Conservation (phyloP, 2,113 vertebrate genomes). For the Morone chrysops region DNA sequence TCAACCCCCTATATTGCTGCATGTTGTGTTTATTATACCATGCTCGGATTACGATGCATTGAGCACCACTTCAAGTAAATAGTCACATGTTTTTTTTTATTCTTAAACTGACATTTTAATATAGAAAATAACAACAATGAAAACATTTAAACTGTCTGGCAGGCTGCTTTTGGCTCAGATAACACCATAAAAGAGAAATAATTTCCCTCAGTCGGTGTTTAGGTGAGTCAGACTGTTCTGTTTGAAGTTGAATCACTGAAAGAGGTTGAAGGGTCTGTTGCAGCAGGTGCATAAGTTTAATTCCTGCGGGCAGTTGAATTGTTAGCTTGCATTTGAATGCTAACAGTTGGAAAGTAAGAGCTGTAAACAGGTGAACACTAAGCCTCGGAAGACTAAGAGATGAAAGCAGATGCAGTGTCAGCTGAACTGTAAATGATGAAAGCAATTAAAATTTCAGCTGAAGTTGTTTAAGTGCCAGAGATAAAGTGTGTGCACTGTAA, state of each 20-base stretch:
- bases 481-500: neutral
- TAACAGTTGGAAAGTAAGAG: neutral
- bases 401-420: neutral
- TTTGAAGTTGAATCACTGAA: neutral
- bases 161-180: neutral
- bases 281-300: too few relatives aligned
- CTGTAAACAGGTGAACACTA: neutral
- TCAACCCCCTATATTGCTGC: neutral
- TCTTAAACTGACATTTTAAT: neutral
- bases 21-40: neutral
- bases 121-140: neutral
- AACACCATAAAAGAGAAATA: neutral
- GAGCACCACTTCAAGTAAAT: neutral
- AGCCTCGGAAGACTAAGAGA: neutral
- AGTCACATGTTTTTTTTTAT: too few relatives aligned
- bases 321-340: neutral
- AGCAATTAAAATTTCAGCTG: neutral
- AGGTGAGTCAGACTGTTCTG: neutral
- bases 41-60: neutral
- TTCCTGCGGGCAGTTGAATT: neutral
- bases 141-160: neutral
- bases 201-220: neutral
- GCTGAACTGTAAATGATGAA: neutral
- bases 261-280: neutral
- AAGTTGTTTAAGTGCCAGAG: neutral